phyloP scores from a whole-genome alignment of 2,113 vertebrate species.

The Zapornia atra region DNA sequence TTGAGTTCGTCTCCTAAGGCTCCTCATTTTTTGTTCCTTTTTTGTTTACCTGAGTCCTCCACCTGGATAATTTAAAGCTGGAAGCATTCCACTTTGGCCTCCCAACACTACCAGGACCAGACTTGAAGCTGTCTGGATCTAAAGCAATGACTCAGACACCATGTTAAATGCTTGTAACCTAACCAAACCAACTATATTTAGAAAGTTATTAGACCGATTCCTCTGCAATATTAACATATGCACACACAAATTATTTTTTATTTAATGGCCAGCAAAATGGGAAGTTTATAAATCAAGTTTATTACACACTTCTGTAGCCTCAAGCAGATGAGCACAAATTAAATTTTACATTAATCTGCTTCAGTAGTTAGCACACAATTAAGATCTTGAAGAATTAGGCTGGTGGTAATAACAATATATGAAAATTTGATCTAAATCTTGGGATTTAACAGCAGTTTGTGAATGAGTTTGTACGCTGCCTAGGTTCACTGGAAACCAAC shows the following conservation, averaged over 20 bases:
- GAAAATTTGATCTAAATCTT: slow-evolving; percentile 46
- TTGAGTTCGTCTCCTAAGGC: not conserved
- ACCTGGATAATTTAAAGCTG: not conserved
- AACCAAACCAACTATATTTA: not conserved
- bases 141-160: not conserved
- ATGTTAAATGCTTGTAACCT: not conserved
- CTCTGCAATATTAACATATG: slow-evolving; percentile 1
- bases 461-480: not conserved
- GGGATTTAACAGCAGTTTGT: not conserved
- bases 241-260: slow-evolving; percentile 20
- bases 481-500: not conserved
- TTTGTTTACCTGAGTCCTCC: not conserved
- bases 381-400: slow-evolving; percentile 26
- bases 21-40: not conserved
- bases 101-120: not conserved
- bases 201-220: slow-evolving; percentile 12
- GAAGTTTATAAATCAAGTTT: slow-evolving; percentile 60
- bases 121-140: not conserved
- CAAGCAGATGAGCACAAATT: slow-evolving; percentile 38
- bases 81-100: not conserved
- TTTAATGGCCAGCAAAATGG: slow-evolving; percentile 36
- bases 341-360: slow-evolving; percentile 52
- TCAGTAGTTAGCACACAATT: slow-evolving; percentile 55
- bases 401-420: not conserved
- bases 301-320: slow-evolving; percentile 33